phyloP scores from a whole-genome alignment of 2,888 invertebrate species.

The Phyto melanocephala region DNA sequence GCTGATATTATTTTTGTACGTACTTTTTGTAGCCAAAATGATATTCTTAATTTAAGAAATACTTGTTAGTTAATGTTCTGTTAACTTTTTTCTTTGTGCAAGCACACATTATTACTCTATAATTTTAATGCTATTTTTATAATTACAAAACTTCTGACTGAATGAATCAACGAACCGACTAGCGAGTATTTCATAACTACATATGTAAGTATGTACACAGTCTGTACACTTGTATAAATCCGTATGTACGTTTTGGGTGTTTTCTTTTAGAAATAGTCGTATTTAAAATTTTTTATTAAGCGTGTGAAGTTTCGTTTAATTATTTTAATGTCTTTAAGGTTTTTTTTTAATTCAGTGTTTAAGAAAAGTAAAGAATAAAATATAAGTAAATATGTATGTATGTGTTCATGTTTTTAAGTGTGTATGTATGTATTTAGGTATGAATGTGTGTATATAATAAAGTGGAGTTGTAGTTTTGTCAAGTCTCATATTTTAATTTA shows the following conservation, averaged over 20 bases:
- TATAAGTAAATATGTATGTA: neutral
- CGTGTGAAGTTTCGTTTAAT: conserved; percentile 46
- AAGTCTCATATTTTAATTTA: neutral
- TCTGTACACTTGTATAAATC: no score
- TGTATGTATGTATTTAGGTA: no score
- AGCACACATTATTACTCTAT: conserved; percentile 9
- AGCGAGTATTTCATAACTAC: neutral
- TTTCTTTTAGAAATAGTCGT: neutral
- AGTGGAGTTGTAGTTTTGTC: conserved; percentile 14
- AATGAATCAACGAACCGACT: neutral
- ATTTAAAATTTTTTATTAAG: conserved; percentile 1
- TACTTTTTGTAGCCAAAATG: neutral
- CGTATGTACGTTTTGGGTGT: neutral
- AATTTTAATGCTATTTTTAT: neutral
- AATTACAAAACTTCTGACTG: neutral
- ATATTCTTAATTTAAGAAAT: conserved; percentile 38
- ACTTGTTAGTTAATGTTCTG: conserved; percentile 61
- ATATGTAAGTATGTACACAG: no score
- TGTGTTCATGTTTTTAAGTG: no score
- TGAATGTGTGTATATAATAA: no score
- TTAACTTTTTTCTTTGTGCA: conserved; percentile 36
- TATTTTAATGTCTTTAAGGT: conserved; percentile 15
- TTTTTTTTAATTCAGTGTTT: conserved; percentile 7
- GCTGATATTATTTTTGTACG: neutral
- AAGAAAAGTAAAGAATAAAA: neutral